Conservation (phyloP, 1,140 invertebrate genomes). For the Zaprionus taronus region DNA sequence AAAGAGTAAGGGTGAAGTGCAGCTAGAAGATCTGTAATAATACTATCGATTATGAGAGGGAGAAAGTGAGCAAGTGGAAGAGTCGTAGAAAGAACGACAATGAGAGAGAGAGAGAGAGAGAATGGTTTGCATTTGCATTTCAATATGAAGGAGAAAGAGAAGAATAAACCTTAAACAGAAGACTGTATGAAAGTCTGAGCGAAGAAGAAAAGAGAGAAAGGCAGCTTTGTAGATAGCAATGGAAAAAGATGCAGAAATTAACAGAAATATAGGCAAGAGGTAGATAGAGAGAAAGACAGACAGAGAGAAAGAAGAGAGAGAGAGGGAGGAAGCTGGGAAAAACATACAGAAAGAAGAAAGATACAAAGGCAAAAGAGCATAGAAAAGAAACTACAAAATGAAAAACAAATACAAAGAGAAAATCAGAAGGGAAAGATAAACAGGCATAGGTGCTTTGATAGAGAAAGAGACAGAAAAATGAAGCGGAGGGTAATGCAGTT, state of each 20-base stretch:
- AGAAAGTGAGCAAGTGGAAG: neutral
- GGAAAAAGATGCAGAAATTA: too few relatives aligned
- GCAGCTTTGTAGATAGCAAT: too few relatives aligned
- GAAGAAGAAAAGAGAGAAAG: neutral
- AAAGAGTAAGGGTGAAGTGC: neutral
- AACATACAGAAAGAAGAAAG: neutral
- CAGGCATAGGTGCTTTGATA: neutral
- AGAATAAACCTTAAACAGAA: neutral
- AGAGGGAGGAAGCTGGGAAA: rapidly evolving
- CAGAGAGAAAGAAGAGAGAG: neutral
- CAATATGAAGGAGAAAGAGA: too few relatives aligned
- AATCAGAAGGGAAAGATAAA: too few relatives aligned
- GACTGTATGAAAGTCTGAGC: neutral
- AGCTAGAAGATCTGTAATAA: neutral
- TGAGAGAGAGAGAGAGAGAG: neutral
- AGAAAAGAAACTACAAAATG: neutral
- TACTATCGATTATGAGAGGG: neutral
- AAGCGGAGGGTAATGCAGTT: too few relatives aligned
- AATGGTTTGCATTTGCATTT: too few relatives aligned
- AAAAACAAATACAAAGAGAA: too few relatives aligned
- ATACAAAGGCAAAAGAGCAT: too few relatives aligned
- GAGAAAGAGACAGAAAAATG: too few relatives aligned
- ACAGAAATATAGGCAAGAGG: too few relatives aligned
- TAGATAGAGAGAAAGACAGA: too few relatives aligned
- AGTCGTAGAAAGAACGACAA: neutral